A percentile compares a stretch with the other conserved stretches of the same genome.
Evolutionary conservation across 2,113 vertebrate species (phyloP).

Genomic region (Cairina moschata): DNA sequence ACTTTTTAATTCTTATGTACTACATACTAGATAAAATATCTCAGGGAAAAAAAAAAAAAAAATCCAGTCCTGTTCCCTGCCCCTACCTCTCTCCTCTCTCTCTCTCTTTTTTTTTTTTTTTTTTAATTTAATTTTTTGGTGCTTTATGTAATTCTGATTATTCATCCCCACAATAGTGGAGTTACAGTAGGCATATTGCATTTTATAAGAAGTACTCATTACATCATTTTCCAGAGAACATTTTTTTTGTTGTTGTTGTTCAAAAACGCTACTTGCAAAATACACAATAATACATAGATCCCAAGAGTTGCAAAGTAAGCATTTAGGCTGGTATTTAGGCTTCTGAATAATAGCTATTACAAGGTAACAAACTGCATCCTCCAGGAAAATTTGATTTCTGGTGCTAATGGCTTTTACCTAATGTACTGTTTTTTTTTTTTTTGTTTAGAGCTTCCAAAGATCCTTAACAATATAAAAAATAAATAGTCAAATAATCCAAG

Average conservation of each 20-base stretch:
- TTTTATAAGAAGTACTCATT: neutral
- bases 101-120: no score
- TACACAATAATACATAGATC: neutral
- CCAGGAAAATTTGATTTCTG: neutral
- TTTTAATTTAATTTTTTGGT: neutral
- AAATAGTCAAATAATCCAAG: neutral
- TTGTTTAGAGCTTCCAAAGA: neutral
- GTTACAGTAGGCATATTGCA: neutral
- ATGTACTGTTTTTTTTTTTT: neutral
- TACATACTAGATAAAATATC: neutral
- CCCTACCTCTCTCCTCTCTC: neutral
- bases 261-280: neutral
- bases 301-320: neutral
- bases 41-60: neutral
- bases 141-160: neutral
- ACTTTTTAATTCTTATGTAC: neutral
- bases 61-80: neutral
- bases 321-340: neutral
- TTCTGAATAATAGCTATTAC: neutral
- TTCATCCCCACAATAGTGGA: neutral
- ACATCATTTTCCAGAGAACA: neutral
- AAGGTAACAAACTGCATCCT: neutral
- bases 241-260: neutral
- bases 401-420: neutral
- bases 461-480: neutral